Conservation (phyloP, 2,888 invertebrate species). For the Chironomus riparius region DNA sequence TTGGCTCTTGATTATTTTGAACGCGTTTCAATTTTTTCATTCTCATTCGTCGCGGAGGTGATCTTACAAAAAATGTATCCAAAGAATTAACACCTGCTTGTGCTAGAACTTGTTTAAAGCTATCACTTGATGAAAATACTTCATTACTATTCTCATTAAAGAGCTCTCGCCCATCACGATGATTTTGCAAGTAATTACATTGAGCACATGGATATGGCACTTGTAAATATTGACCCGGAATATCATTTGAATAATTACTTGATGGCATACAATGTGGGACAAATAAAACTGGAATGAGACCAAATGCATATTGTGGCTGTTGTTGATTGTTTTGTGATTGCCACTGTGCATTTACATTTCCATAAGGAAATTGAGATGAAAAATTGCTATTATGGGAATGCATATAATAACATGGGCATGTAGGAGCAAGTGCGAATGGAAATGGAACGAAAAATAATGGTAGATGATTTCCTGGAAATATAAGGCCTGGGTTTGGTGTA, state of each 20-base stretch:
- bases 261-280: constrained; percentile 55
- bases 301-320: constrained; percentile 50
- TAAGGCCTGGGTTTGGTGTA: constrained; percentile 29
- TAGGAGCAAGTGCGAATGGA: constrained; percentile 47
- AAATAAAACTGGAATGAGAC: constrained; percentile 62
- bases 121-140: constrained; percentile 28
- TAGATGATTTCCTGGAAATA: constrained; percentile 12
- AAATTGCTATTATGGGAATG: constrained; percentile 42
- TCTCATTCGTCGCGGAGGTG: constrained; percentile 31
- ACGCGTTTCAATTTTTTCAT: constrained; percentile 5
- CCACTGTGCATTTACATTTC: constrained; percentile 29
- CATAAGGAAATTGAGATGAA: constrained; percentile 37
- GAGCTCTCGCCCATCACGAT: constrained; percentile 29
- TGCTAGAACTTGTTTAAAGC: constrained; percentile 33
- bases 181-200: constrained; percentile 40
- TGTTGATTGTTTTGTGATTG: constrained; percentile 35
- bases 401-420: constrained; percentile 55
- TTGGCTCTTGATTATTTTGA: not conserved
- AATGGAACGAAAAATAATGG: constrained; percentile 43
- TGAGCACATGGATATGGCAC: constrained; percentile 54
- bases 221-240: constrained; percentile 51
- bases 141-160: not conserved
- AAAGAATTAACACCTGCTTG: constrained; percentile 31
- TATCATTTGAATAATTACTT: constrained; percentile 39
- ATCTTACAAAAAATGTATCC: constrained; percentile 28